Base-by-base conservation (phyloP, 2,797 vertebrate species). In the Molossus molossus region DNA sequence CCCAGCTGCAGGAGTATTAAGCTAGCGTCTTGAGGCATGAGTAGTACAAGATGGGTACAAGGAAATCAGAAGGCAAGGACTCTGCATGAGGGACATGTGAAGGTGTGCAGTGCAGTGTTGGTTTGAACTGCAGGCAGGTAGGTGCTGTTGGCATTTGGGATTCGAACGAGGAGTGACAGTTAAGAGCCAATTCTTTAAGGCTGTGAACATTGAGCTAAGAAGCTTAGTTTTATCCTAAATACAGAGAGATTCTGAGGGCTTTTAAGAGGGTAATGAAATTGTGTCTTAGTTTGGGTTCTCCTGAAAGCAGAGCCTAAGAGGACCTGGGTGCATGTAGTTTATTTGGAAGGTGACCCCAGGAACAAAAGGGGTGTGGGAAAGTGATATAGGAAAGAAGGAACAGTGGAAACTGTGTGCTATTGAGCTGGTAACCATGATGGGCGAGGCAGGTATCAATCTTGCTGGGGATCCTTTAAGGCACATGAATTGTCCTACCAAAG, bases 91-190 rank as follows among this genome's bases (percentile, higher is more conserved):
- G 50, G 76, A 67, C 58, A 1, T 4, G 18, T 23, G 27, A 58
- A 45, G 33, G 15, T 3, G 4, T 73, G 6, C n/a, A 27, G 0
- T 29, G 10, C 73, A 21, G 15, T 1, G 14, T 7, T 4, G 3
- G n/a, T n/a, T 91, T 72, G 33, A 57, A 27, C 5, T 21, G 1
- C 9, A 62, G 73, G 33, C 64, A 1, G 62, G 29, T 4, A 5
- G 6, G 27, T 55, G 12, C 55, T 53, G 27, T 48, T 25, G 23
- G 6, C 21, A 12, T 92, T 53, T 40, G 73, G 58, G 3, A 13
- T 87, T 72, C 4, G 27, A 58, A 33, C 29, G n/a, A 73, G 1
- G 40, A 73, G 1, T 5, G 15, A 50, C 0, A 27, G n/a, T 29
- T 14, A 53, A 88, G n/a, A 70, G n/a, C 21, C 37, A 55, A 58